Conservation (phyloP, 2,113 vertebrate species). For the Notiomystis cincta region DNA sequence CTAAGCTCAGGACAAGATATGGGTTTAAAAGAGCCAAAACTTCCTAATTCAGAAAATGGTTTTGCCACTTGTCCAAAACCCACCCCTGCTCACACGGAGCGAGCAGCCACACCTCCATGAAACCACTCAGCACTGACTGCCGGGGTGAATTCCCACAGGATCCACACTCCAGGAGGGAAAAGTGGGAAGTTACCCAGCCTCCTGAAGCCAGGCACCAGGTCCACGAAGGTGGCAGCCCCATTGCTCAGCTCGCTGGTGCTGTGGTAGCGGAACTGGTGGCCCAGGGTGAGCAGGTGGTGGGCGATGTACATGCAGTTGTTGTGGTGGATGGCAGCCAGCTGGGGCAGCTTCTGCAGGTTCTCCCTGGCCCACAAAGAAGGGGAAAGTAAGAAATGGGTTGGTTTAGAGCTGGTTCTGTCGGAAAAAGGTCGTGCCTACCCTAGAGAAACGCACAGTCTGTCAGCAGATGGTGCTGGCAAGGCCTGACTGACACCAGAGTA, state of each 20-base stretch:
- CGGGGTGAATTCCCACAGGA: not conserved
- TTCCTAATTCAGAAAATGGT: rapidly evolving
- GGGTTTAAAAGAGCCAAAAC: not conserved
- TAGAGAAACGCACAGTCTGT: rapidly evolving
- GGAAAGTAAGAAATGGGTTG: not conserved
- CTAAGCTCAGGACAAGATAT: rapidly evolving
- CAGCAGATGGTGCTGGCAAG: not conserved
- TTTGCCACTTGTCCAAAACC: not conserved
- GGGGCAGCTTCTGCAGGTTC: slow-evolving; percentile 92
- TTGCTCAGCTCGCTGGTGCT: slow-evolving; percentile 76
- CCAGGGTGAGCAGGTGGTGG: slow-evolving; percentile 92
- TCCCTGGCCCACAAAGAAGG: slow-evolving; percentile 73
- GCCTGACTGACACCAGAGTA: not conserved
- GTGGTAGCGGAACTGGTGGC: slow-evolving; percentile 86
- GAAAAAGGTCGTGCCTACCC: rapidly evolving
- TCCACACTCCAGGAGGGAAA: not conserved
- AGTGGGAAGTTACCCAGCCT: slow-evolving; percentile 80
- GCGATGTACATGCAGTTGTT: slow-evolving; percentile 99
- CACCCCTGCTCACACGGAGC: rapidly evolving
- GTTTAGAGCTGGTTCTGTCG: not conserved
- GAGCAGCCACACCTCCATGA: rapidly evolving
- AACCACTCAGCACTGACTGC: not conserved
- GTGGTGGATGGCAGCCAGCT: slow-evolving; percentile 94
- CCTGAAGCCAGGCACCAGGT: slow-evolving; percentile 90
- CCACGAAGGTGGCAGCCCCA: slow-evolving; percentile 87